Evolutionary conservation across 2,113 vertebrate species (phyloP), one percentile per base, ranked within the genome.

Genomic region (Kobus ellipsiprymnus): DNA sequence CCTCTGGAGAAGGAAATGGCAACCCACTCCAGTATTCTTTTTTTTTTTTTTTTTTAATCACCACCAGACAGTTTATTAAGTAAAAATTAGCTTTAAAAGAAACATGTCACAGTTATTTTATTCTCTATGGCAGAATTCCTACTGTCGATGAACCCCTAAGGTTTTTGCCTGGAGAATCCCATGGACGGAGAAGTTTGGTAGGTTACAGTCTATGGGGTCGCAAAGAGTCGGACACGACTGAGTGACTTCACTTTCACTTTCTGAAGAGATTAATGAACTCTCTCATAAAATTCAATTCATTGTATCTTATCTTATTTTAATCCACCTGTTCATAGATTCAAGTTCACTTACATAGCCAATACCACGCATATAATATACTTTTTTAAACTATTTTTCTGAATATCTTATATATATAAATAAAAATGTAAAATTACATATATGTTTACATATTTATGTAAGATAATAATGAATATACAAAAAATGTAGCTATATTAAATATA

Each of bases 181-280:
- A 59, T 59, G 57, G 57, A 59, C 0, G 4, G 57, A 59, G 25
- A 25, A 59, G 25, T 25, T 2, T 59, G 57, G 25, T 59, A 59
- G 57, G 9, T 59, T 59, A 59, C 4, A 27, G 10, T 59, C 57
- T 4, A 59, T 0, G 4, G 3, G 10, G 57, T 27, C 4, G 4
- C 25, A 59, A 59, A 59, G 57, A 59, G 57, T 59, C 10, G 2
- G 10, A 59, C 25, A 59, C 25, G 4, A 59, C 57, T 27, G 57
- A 59, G 25, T 0, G 3, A 59, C 57, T 27, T 27, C 25, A 55
- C 54, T 23, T 21, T 59, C 57, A 59, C 10, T 82, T 96, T 91
- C 30, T 91, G 16, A 86, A 94, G 19, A 52, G 44, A 59, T 71
- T 59, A 71, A 29, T 91, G 19, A 46, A 52, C 11, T 78, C 67